Evolutionary conservation across 2,888 invertebrate genomes (phyloP), one percentile per base, ranked within the genome.

Genomic region (Icerya purchasi): DNA sequence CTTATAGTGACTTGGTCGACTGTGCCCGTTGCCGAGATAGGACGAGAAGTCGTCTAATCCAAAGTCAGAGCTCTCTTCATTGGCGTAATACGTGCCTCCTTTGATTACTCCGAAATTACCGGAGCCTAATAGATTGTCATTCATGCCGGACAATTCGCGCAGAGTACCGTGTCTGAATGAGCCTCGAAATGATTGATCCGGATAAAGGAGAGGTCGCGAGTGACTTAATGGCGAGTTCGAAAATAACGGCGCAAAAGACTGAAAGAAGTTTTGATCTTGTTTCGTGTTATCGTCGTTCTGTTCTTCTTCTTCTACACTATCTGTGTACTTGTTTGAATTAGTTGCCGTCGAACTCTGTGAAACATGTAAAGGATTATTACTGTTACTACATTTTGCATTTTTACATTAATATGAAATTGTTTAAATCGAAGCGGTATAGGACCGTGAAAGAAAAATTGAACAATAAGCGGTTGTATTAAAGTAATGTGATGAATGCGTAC

Each of bases 81-180:
- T 75, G 2, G 74, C 73, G 66, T 86, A 86, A 72, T 87, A 90
- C 2, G 89, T 89, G 2, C 88, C 90, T 2, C 90, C 90, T 60
- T 81, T 78, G 56, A 90, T 83, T 1, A 90, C 86, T 0, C 87
- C 87, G 67, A 89, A 89, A 71, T 88, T 88, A 1, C 88, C 88
- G 1, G 87, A 87, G 3, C 89, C 82, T 3, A 89, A 72, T 18
- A 87, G 75, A 53, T 80, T 62, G 52, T 61, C 60, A 50, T 63
- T 61, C 20, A 61, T 59, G 22, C 60, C 56, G 1, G 63, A 61
- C 2, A 63, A 51, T 19, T 64, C 64, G 23, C 64, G 56, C 53
- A 68, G 22, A 75, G 67, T 55, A 21, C 19, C 76, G 73, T 67
- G 71, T 71, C 64, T 75, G 73, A 1, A 75, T 75, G 65, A 73